phyloP scores from a whole-genome alignment of 2,113 vertebrate genomes.

The Ciconia boyciana region DNA sequence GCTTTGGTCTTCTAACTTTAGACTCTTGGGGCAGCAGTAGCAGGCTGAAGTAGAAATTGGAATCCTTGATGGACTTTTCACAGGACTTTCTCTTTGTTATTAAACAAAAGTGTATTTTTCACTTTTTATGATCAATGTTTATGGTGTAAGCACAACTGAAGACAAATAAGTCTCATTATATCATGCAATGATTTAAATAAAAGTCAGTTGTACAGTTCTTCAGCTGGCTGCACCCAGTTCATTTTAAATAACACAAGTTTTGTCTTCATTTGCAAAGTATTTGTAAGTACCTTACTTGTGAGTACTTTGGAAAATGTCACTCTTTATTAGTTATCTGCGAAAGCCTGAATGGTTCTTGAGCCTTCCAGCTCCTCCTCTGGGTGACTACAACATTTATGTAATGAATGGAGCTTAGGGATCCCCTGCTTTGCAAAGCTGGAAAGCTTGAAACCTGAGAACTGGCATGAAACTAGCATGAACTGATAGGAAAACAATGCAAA shows the following conservation, averaged over 20 bases:
- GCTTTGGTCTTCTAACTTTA: neutral
- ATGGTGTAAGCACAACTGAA: neutral
- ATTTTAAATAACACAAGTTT: neutral
- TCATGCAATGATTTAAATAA: neutral
- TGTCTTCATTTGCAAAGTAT: neutral
- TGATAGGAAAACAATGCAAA: conserved; percentile 30
- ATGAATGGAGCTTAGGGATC: neutral
- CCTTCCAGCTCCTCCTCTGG: neutral
- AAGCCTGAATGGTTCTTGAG: neutral
- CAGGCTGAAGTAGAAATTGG: neutral
- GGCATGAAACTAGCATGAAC: neutral
- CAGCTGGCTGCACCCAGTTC: neutral
- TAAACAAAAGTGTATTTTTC: neutral
- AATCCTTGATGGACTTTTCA: neutral
- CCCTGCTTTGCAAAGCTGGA: neutral
- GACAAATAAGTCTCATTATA: neutral
- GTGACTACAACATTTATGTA: neutral
- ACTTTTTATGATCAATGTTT: neutral
- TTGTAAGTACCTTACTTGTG: neutral
- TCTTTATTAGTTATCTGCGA: neutral
- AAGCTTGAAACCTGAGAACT: conserved; percentile 16
- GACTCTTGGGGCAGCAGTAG: neutral
- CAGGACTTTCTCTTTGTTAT: neutral
- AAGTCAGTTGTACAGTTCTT: neutral
- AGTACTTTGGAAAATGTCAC: neutral